Conservation (phyloP, 2,113 vertebrate genomes). For the Solea senegalensis region DNA sequence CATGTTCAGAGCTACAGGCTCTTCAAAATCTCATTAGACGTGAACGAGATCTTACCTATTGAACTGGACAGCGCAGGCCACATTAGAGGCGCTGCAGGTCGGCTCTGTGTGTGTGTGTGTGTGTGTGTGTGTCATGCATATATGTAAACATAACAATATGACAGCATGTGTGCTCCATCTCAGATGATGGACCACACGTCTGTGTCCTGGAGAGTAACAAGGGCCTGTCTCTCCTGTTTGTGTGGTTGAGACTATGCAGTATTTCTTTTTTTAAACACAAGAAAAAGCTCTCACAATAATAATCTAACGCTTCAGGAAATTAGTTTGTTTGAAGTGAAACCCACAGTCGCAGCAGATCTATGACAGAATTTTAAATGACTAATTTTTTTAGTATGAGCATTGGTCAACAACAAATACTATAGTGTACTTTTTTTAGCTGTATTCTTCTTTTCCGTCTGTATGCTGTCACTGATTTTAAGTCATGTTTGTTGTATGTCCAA, state of each 20-base stretch:
- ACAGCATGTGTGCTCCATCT: conserved; percentile 48
- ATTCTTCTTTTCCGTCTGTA: too few species aligned
- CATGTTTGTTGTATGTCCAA: too few species aligned
- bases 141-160: conserved; percentile 40
- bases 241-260: not conserved
- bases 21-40: conserved; percentile 71
- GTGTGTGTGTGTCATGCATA: not conserved
- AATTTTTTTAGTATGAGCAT: not conserved
- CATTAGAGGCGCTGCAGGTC: conserved; percentile 21
- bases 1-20: conserved; percentile 45
- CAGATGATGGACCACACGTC: conserved; percentile 8
- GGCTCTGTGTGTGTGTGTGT: not conserved
- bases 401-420: too few species aligned
- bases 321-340: conserved; percentile 23
- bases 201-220: conserved; percentile 50
- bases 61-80: conserved; percentile 46
- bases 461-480: too few species aligned
- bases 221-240: not conserved
- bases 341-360: not conserved
- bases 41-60: conserved; percentile 51
- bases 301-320: not conserved
- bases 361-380: not conserved
- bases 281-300: not conserved
- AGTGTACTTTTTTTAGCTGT: too few species aligned
- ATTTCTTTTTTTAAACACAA: not conserved